Evolutionary conservation across 2,113 vertebrate genomes (phyloP).

Genomic region (Psophia crepitans): DNA sequence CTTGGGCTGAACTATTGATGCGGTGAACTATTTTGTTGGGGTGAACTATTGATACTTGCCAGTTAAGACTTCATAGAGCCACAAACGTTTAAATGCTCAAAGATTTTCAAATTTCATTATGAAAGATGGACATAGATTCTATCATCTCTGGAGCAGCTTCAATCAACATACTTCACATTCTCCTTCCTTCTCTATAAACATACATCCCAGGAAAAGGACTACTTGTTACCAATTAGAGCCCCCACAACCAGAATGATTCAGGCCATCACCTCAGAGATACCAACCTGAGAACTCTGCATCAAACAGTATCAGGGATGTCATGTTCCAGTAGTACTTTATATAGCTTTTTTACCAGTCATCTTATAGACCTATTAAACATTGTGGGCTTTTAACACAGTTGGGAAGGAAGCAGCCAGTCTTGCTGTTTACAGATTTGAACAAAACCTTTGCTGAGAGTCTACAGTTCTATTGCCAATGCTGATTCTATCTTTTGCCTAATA

Average conservation of each 20-base stretch:
- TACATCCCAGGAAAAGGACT: background rate
- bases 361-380: background rate
- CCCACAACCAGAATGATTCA: background rate
- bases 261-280: background rate
- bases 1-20: background rate
- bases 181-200: background rate
- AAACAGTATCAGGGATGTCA: background rate
- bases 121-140: background rate
- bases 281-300: background rate
- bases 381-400: background rate
- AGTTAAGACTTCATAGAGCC: background rate
- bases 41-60: background rate
- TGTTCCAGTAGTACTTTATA: background rate
- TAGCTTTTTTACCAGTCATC: background rate
- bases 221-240: background rate
- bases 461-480: background rate
- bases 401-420: background rate
- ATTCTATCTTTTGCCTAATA: background rate
- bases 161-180: background rate
- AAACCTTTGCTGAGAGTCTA: slow-evolving; percentile 60
- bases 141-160: background rate
- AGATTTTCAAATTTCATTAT: background rate
- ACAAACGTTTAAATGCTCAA: background rate
- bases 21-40: background rate
- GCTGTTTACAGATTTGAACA: slow-evolving; percentile 61